Conservation (phyloP, 2,888 invertebrate genomes). For the Lasioglossum zephyrum region DNA sequence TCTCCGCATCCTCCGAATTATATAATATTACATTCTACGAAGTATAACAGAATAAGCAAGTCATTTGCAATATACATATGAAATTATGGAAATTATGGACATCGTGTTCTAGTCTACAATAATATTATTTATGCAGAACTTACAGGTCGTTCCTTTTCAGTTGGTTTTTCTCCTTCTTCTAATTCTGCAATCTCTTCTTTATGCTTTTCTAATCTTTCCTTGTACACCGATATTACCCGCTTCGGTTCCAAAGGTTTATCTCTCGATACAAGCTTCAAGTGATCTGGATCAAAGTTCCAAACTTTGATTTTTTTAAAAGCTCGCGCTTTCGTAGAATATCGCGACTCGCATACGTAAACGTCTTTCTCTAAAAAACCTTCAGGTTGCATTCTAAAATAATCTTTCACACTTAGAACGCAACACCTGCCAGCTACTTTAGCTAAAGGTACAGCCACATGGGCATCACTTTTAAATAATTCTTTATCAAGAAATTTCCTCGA, state of each 20-base stretch:
- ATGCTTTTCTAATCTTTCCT: constrained; percentile 95
- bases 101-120: neutral
- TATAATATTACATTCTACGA: constrained; percentile 92
- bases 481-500: constrained; percentile 98
- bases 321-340: constrained; percentile 94
- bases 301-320: constrained; percentile 97
- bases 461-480: constrained; percentile 98
- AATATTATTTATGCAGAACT: constrained; percentile 75
- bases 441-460: constrained; percentile 93
- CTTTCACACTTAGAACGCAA: constrained; percentile 96
- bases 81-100: neutral
- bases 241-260: constrained; percentile 92
- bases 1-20: constrained; percentile 90
- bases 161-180: constrained; percentile 92
- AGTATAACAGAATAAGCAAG: constrained; percentile 34
- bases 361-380: constrained; percentile 96
- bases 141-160: constrained; percentile 94
- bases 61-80: neutral
- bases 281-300: constrained; percentile 88
- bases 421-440: constrained; percentile 95
- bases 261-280: constrained; percentile 88
- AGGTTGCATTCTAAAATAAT: constrained; percentile 95
- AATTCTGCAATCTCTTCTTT: constrained; percentile 95
- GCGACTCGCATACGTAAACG: constrained; percentile 98
- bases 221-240: constrained; percentile 96